Conservation (phyloP, 2,888 invertebrate genomes). For the Cryptocephalus moraei region DNA sequence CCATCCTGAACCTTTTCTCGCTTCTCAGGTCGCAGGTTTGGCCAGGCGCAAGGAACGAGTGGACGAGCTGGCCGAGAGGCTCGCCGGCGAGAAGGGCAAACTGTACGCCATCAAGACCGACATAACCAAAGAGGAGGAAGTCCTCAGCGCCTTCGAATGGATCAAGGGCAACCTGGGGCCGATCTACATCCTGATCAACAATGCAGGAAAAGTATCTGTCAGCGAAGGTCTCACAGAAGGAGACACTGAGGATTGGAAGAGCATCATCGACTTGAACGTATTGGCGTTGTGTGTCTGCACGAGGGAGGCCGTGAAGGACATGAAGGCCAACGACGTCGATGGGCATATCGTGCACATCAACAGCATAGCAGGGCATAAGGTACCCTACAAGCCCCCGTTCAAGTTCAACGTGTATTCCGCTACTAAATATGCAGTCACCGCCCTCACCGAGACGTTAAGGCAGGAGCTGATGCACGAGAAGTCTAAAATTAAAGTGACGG, state of each 20-base stretch:
- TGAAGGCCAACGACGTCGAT: conserved; percentile 21
- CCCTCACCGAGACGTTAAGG: conserved; percentile 17
- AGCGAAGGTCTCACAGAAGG: conserved; percentile 18
- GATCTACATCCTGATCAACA: too few relatives aligned
- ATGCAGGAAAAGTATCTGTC: too few relatives aligned
- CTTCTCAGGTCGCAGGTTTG: too few relatives aligned
- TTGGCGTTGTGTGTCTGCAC: conserved; percentile 19
- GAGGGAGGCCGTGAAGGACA: conserved; percentile 23
- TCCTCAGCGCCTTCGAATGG: too few relatives aligned
- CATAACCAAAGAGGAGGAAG: too few relatives aligned
- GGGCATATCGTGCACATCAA: conserved; percentile 29
- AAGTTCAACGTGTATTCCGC: conserved; percentile 18
- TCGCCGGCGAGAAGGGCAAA: too few relatives aligned
- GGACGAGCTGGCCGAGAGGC: too few relatives aligned
- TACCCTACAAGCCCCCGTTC: conserved; percentile 14
- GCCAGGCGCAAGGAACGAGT: too few relatives aligned
- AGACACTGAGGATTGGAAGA: conserved; percentile 14
- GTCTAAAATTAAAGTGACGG: conserved; percentile 13
- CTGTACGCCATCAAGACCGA: too few relatives aligned
- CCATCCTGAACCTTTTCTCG: too few relatives aligned
- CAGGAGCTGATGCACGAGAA: conserved; percentile 13
- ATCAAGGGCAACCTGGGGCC: too few relatives aligned
- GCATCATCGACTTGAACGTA: conserved; percentile 16
- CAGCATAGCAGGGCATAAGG: conserved; percentile 23
- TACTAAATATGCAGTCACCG: conserved; percentile 19